Evolutionary conservation across 2,888 invertebrate species (phyloP).

Genomic region (Tenthredo notha): DNA sequence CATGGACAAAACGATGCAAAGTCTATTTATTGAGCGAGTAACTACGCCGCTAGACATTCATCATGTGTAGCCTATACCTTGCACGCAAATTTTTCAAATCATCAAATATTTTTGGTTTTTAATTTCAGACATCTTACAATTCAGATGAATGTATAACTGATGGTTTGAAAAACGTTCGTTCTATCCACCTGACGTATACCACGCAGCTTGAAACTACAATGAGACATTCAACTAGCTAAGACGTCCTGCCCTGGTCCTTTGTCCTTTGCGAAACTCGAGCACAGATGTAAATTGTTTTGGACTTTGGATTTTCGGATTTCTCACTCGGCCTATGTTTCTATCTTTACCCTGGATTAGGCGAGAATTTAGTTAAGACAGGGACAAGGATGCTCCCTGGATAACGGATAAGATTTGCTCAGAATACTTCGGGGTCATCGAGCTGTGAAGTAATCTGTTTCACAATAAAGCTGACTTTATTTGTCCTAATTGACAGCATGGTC

Average conservation of each 20-base stretch:
- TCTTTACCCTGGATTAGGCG: slow-evolving; percentile 54
- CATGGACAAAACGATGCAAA: slow-evolving; percentile 18
- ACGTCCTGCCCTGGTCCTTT: slow-evolving; percentile 10
- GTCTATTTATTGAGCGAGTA: slow-evolving; percentile 35
- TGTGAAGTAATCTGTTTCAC: slow-evolving; percentile 69
- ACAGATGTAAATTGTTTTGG: slow-evolving; percentile 61
- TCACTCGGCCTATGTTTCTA: slow-evolving; percentile 38
- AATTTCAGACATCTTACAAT: background rate
- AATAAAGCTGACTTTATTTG: slow-evolving; percentile 72
- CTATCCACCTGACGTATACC: slow-evolving; percentile 7
- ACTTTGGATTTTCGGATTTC: slow-evolving; percentile 56
- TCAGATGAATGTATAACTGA: background rate
- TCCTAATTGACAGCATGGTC: slow-evolving; percentile 60
- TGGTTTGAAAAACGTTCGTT: background rate
- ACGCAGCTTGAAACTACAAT: background rate
- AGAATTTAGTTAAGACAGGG: slow-evolving; percentile 25
- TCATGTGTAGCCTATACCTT: background rate
- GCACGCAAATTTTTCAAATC: background rate
- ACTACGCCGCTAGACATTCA: background rate
- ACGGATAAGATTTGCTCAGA: slow-evolving; percentile 16
- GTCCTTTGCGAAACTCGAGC: slow-evolving; percentile 58
- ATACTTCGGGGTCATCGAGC: slow-evolving; percentile 55
- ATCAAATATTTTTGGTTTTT: background rate
- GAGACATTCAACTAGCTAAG: slow-evolving; percentile 4
- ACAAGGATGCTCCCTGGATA: background rate